Base-by-base conservation (phyloP, 1,140 invertebrate species). In the Dolichoris vasculosae region DNA sequence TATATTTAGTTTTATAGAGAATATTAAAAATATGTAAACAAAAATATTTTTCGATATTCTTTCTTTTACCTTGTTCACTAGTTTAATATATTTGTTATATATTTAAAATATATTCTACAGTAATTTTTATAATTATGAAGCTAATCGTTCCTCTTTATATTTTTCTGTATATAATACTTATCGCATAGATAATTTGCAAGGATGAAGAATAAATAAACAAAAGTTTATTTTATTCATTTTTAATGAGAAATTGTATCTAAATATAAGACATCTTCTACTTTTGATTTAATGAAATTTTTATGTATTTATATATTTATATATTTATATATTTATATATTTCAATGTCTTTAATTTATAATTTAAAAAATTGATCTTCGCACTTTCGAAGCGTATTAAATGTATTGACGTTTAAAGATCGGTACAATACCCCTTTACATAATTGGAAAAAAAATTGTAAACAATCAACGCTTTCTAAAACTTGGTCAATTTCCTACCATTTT, bases 231-330 rank as follows among this genome's bases (percentile, higher is more conserved):
- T 69, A 38, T 38, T 69, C 15, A 4, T 38, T 69, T 69, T 40
- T 69, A 38, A 69, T 40, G 32, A 15, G 67, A 38, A 69, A 38
- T 30, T 38, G 38, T 20, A 69, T 69, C 32, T 69, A 32, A 20
- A 69, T 69, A 38, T 30, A 69, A 69, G 64, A 35, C 32, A 38
- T 38, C 13, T 69, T 69, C 67, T 69, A 38, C 67, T 69, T 69
- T 69, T 69, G 3, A 38, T 69, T 38, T 15, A 20, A 69, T 15
- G n/a, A n/a, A n/a, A n/a, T n/a, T n/a, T n/a, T n/a, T n/a, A n/a
- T n/a, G n/a, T n/a, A n/a, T n/a, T n/a, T n/a, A n/a, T n/a, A n/a
- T n/a, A n/a, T n/a, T n/a, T n/a, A n/a, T n/a, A n/a, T n/a, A n/a
- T n/a, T n/a, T n/a, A n/a, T n/a, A n/a, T n/a, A n/a, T 69, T 69